phyloP scores from a whole-genome alignment of 2,888 invertebrate genomes.

The Penaeus monodon region DNA sequence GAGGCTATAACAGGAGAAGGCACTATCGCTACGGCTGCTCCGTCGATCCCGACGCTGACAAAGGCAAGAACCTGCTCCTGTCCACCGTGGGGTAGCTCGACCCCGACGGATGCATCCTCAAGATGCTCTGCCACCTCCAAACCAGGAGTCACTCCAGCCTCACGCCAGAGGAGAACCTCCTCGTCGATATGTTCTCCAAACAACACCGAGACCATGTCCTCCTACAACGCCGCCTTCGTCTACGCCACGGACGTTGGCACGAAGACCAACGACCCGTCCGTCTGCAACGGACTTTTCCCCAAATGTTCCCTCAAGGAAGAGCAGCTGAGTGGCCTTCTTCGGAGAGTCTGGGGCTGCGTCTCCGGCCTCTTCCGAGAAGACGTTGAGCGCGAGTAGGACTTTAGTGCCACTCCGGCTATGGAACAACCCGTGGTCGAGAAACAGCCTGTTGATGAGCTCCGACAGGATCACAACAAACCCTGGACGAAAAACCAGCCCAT shows the following conservation, averaged over 20 bases:
- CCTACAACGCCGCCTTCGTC: slow-evolving; percentile 33
- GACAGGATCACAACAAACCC: no score
- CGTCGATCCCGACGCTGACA: not conserved
- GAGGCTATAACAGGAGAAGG: no score
- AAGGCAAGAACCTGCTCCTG: not conserved
- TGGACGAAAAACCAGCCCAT: not conserved
- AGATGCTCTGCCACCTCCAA: not conserved
- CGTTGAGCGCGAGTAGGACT: not conserved
- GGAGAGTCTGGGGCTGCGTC: slow-evolving; percentile 18
- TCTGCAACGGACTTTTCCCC: slow-evolving; percentile 26
- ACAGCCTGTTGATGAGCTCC: no score
- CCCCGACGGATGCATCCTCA: not conserved
- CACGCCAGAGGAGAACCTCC: not conserved
- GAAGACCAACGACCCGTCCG: slow-evolving; percentile 21
- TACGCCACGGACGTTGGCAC: slow-evolving; percentile 28
- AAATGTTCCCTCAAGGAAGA: slow-evolving; percentile 22
- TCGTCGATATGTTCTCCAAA: not conserved
- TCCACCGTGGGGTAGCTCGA: not conserved
- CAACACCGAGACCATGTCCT: slow-evolving; percentile 8
- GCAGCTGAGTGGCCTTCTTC: slow-evolving; percentile 26
- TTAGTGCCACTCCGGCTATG: no score
- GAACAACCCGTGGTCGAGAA: no score
- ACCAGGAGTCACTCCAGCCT: not conserved
- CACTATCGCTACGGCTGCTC: no score
- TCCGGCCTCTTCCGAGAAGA: not conserved